Base-by-base conservation (phyloP, 2,113 vertebrate genomes). In the Chinchilla lanigera region DNA sequence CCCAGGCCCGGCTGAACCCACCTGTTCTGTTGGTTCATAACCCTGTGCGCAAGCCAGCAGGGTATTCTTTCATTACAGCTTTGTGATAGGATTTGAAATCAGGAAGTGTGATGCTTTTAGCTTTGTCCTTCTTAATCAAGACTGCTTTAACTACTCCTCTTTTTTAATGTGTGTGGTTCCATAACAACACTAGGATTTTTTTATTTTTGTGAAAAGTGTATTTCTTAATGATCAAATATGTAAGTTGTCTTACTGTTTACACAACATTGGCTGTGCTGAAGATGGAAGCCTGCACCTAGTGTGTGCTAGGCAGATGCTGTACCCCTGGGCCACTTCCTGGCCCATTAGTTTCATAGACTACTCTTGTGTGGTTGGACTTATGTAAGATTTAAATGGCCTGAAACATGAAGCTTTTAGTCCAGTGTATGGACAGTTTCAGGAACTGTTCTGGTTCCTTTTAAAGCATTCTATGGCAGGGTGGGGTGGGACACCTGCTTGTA, bases 351-450 rank as follows among this genome's bases (percentile, higher is more conserved):
- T 78, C 14, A 41, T 41, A 30, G 60, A 16, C 38, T 19, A 19
- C 16, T 20, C 77, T 47, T 47, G 8, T 30, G 61, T 26, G 67
- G 38, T 11, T 50, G 7, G 77, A 8, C 63, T 71, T 4, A n/a
- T 9, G 28, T 19, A 38, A 3, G 44, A 86, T 3, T 19, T 82
- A 11, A 14, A 63, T 10, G 52, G 54, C 80, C 1, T 38, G 87
- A 52, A 56, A 65, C 24, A 19, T 52, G 52, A 78, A 38, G 5
- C 26, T 44, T 20, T 5, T 0, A 20, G 88, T 17, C 38, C 19
- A 44, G 33, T 30, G 0, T 3, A 0, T 3, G 4, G 4, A 13
- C 26, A 9, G 7, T 6, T 20, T 24, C 30, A 20, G 67, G 17
- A 16, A 22, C 52, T 1, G 14, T 65, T 24, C 44, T n/a, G 63